phyloP scores from a whole-genome alignment of 2,888 invertebrate species.

The Rhagium mordax region DNA sequence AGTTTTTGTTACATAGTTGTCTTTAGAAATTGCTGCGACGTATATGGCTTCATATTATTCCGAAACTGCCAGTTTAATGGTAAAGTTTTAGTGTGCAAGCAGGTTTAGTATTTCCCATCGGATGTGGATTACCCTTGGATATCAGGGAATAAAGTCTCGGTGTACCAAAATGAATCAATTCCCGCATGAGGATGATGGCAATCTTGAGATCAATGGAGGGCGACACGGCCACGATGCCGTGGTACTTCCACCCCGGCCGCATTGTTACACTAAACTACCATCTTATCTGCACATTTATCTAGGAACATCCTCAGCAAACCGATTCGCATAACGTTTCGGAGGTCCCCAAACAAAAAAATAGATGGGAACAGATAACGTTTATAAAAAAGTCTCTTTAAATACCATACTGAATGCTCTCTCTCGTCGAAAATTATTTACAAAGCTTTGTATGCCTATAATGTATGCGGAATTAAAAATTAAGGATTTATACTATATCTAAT shows the following conservation, averaged over 20 bases:
- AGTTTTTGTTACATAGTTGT: constrained; percentile 4
- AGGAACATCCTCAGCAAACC: constrained; percentile 54
- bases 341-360: constrained; percentile 41
- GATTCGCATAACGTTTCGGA: constrained; percentile 43
- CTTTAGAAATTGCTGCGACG: constrained; percentile 6
- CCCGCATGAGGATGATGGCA: constrained; percentile 65
- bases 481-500: too few relatives aligned
- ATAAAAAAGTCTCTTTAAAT: not conserved
- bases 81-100: constrained; percentile 31
- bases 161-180: constrained; percentile 70
- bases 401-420: too few relatives aligned
- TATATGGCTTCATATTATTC: constrained; percentile 17
- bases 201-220: constrained; percentile 68
- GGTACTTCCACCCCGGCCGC: constrained; percentile 63
- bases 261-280: constrained; percentile 69
- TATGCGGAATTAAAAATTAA: too few relatives aligned
- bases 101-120: constrained; percentile 34
- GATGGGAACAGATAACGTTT: not conserved
- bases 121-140: constrained; percentile 41
- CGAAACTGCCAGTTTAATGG: constrained; percentile 32
- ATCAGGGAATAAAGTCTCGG: constrained; percentile 58
- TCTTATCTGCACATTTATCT: constrained; percentile 65
- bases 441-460: too few relatives aligned
- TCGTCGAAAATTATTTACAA: too few relatives aligned
- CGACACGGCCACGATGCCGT: constrained; percentile 63